Percentiles rank a stretch among this genome's conserved stretches.
Conservation (phyloP, 2,113 vertebrate species). For the Mormyrus iriodes region DNA sequence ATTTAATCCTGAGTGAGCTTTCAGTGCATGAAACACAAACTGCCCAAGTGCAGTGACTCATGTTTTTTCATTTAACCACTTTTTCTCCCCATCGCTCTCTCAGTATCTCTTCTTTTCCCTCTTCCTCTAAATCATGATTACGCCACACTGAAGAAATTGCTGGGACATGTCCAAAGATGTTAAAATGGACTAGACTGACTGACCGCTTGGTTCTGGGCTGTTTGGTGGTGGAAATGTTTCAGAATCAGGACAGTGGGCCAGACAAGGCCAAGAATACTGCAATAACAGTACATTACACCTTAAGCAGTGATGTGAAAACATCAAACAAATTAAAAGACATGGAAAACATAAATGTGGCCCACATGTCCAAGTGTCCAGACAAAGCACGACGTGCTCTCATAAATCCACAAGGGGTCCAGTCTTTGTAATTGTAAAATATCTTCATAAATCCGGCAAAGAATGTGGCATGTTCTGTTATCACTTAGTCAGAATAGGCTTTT, state of each 20-base stretch:
- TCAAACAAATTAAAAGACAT: neutral
- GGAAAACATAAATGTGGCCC: neutral
- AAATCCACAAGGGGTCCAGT: neutral
- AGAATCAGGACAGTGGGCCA: no score
- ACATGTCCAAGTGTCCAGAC: neutral
- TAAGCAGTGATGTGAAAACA: neutral
- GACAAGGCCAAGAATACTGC: neutral
- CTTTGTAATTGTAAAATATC: neutral
- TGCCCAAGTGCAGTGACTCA: neutral
- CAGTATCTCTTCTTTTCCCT: neutral
- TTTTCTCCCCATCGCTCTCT: neutral
- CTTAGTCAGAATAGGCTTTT: neutral
- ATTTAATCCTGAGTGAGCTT: neutral
- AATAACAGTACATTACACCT: neutral
- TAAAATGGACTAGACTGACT: neutral
- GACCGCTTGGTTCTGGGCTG: neutral
- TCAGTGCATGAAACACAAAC: conserved; percentile 1
- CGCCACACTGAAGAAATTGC: neutral
- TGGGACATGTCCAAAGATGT: neutral
- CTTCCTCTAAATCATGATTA: neutral
- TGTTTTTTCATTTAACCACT: neutral
- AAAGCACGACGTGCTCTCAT: neutral
- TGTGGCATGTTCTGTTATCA: neutral
- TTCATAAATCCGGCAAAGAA: neutral
- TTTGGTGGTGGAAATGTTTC: neutral